These are phyloP conservation scores for Acanthornis magna DNA, from an alignment of 2,797 vertebrate genomes.

Conservation along the genomic window DNA sequence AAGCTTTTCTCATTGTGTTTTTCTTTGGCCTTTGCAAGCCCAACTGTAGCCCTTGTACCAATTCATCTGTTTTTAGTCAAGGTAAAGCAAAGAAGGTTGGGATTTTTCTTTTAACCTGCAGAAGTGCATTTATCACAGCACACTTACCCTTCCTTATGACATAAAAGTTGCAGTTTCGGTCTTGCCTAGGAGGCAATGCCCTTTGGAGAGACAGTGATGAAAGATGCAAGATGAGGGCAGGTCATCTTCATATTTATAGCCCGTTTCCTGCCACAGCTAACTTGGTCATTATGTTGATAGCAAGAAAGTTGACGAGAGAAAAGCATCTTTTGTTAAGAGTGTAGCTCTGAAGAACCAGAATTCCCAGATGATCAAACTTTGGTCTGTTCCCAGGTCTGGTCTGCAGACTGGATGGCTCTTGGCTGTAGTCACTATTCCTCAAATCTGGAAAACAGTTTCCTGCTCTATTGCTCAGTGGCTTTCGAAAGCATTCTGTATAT, in stretches of 20 bases:
- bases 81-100: not conserved
- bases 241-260: not conserved
- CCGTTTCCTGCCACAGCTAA: not conserved
- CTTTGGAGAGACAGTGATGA: constrained; percentile 4
- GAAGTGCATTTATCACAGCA: not conserved
- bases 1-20: not conserved
- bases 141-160: not conserved
- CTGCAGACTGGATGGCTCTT: not conserved
- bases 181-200: not conserved
- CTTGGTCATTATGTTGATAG: not conserved
- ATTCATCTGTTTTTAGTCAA: not conserved
- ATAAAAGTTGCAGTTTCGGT: not conserved
- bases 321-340: not conserved
- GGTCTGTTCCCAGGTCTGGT: not conserved
- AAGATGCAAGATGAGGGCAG: not conserved
- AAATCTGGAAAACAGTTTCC: not conserved
- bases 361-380: not conserved
- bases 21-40: not conserved
- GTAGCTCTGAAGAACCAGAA: not conserved
- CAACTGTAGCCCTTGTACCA: not conserved
- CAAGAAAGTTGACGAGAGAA: not conserved
- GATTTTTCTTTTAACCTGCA: not conserved
- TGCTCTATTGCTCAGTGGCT: not conserved
- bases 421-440: not conserved
- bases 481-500: not conserved